Conservation (phyloP, 2,113 vertebrate genomes). For the Sebastes fasciatus region DNA sequence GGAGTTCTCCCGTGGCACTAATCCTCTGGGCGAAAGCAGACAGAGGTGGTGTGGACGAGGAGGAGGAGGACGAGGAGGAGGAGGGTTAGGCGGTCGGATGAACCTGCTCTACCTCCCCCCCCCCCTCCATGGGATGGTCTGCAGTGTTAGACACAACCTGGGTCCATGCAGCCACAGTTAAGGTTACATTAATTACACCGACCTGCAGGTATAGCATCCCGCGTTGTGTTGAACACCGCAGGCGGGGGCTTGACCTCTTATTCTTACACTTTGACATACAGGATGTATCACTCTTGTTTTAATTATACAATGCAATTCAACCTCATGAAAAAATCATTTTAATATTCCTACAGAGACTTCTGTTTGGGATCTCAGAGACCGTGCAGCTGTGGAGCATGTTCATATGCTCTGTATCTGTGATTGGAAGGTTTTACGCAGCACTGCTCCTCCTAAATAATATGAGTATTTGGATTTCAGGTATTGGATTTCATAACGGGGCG, state of each 20-base stretch:
- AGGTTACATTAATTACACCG: constrained; percentile 29
- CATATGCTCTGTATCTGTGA: too few relatives aligned
- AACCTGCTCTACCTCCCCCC: constrained; percentile 51
- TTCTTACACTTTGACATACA: constrained; percentile 9
- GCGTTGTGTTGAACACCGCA: background rate
- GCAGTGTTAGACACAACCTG: constrained; percentile 7
- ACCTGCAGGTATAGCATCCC: constrained; percentile 19
- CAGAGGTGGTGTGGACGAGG: constrained; percentile 56
- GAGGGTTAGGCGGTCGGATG: constrained; percentile 33
- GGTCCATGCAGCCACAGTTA: background rate
- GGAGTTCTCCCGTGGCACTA: constrained; percentile 81
- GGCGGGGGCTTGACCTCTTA: constrained; percentile 7
- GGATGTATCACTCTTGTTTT: constrained; percentile 1
- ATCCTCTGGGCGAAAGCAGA: constrained; percentile 80
- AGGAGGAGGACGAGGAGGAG: background rate
- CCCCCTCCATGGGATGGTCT: constrained; percentile 17
- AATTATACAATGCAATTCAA: constrained; percentile 13
- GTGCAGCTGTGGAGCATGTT: background rate
- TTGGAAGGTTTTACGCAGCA: too few relatives aligned
- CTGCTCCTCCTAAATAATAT: background rate
- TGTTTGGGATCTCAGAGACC: background rate
- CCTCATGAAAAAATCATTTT: background rate
- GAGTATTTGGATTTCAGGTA: too few relatives aligned
- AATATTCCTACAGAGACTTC: background rate
- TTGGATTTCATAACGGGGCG: too few relatives aligned